These are phyloP conservation scores for Atrichornis clamosus DNA, from an alignment of 2,113 vertebrate genomes.

Conservation along the genomic window DNA sequence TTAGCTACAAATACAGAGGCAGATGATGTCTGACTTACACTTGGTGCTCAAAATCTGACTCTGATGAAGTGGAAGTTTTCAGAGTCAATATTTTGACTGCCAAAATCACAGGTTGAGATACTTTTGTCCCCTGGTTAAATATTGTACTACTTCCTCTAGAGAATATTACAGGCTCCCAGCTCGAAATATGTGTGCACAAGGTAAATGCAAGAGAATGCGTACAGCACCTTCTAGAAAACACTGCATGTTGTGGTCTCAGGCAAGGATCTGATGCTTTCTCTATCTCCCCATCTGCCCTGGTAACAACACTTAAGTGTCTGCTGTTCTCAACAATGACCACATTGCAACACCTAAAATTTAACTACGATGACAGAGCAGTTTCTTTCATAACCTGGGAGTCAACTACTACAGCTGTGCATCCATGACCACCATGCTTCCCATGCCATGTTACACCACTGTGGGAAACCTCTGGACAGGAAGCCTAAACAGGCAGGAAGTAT, in stretches of 20 bases:
- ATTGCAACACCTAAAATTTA: neutral
- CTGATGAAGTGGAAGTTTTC: neutral
- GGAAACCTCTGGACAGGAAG: neutral
- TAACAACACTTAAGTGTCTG: neutral
- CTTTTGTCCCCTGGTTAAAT: neutral
- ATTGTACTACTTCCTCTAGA: neutral
- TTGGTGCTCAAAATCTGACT: neutral
- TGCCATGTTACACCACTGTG: neutral
- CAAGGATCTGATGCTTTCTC: neutral
- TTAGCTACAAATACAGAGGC: neutral
- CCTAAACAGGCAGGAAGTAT: neutral
- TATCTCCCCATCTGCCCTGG: neutral
- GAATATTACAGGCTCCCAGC: neutral
- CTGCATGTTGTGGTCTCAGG: neutral
- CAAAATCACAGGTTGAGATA: neutral
- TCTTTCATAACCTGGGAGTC: neutral
- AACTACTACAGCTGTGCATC: neutral
- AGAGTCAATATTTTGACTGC: neutral
- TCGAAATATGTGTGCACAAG: fast-evolving
- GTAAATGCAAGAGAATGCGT: neutral
- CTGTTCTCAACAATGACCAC: neutral
- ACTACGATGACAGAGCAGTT: neutral
- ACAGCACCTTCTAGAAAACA: neutral
- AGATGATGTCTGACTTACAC: neutral
- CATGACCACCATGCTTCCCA: neutral